Conservation (phyloP, 2,888 invertebrate species). For the Agriopis aurantiaria region DNA sequence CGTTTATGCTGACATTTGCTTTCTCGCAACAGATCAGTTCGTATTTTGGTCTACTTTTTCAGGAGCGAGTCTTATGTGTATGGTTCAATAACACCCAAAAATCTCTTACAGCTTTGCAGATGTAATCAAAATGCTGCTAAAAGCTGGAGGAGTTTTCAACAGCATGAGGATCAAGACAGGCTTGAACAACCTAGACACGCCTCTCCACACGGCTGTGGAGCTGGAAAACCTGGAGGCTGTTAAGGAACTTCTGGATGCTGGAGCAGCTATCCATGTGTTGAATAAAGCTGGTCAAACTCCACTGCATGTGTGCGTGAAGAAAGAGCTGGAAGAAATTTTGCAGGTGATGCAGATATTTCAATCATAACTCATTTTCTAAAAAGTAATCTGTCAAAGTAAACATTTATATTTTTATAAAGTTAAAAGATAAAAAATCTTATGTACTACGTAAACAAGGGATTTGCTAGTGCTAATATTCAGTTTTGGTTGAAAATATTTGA, state of each 20-base stretch:
- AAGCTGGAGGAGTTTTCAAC: slow-evolving; percentile 61
- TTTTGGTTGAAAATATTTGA: no score
- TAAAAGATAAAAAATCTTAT: no score
- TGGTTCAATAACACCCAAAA: no score
- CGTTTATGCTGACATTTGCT: no score
- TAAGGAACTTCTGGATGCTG: slow-evolving; percentile 71
- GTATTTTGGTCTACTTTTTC: no score
- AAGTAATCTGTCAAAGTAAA: no score
- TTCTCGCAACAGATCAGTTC: no score
- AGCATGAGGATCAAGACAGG: slow-evolving; percentile 51
- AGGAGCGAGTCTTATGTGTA: no score
- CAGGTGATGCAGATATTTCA: slow-evolving; percentile 55
- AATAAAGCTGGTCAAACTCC: slow-evolving; percentile 80
- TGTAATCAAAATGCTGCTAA: slow-evolving; percentile 64
- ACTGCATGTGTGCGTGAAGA: slow-evolving; percentile 81
- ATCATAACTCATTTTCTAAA: background rate
- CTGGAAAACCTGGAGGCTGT: slow-evolving; percentile 76
- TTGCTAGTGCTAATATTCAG: no score
- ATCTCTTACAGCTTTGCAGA: slow-evolving; percentile 59
- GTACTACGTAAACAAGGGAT: no score
- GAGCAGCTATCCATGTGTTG: slow-evolving; percentile 71
- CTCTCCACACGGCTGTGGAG: slow-evolving; percentile 84
- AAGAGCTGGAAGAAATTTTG: slow-evolving; percentile 73
- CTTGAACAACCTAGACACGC: slow-evolving; percentile 64
- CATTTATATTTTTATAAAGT: no score